Percentiles rank a stretch among this genome's conserved stretches.
Conservation (phyloP, 2,888 invertebrate genomes). For the Habrosyne pyritoides region DNA sequence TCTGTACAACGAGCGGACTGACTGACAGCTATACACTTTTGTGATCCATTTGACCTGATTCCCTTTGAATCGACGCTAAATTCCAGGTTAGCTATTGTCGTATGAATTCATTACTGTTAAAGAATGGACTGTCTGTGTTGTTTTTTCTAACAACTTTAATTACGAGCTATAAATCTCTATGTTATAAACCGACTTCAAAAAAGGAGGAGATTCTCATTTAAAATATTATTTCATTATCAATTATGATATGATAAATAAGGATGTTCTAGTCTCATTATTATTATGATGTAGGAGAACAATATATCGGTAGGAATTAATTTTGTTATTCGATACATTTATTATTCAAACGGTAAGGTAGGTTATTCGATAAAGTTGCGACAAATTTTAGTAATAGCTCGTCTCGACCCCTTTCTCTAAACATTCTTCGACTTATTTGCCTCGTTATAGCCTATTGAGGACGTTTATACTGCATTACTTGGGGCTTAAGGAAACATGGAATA, state of each 20-base stretch:
- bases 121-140: no score
- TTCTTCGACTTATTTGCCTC: constrained; percentile 46
- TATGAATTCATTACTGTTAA: background rate
- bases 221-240: no score
- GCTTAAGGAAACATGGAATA: constrained; percentile 41
- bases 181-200: no score
- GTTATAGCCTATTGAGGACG: constrained; percentile 41
- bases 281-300: no score
- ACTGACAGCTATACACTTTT: background rate
- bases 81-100: background rate
- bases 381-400: constrained; percentile 22
- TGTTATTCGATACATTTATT: no score
- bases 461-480: constrained; percentile 34
- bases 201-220: no score
- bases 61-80: background rate
- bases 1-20: background rate
- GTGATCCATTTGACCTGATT: background rate
- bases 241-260: no score
- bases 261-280: no score
- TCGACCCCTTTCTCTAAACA: constrained; percentile 38
- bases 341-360: no score
- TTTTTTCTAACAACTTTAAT: no score
- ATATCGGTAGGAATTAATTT: no score
- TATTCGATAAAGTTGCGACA: constrained; percentile 13
- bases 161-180: no score